These are phyloP conservation scores for Eueremaeus valkanovi DNA, from an alignment of 2,888 invertebrate species.

Conservation along the genomic window DNA sequence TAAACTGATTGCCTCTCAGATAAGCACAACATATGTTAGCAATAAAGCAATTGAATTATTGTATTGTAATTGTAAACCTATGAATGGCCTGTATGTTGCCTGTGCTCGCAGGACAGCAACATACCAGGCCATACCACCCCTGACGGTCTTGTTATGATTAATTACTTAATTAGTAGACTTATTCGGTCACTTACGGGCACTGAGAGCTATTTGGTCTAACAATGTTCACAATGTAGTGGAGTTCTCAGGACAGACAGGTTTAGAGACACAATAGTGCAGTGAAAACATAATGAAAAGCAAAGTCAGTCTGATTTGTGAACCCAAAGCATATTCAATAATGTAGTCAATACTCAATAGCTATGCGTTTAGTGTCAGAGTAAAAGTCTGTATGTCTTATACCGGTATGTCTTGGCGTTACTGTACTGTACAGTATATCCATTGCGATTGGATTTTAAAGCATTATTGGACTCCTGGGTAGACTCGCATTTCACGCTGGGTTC, in stretches of 20 bases:
- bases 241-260: no score
- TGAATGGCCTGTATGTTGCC: neutral
- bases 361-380: neutral
- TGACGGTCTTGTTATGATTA: slow-evolving; percentile 23
- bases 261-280: neutral
- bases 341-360: neutral
- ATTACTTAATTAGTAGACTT: slow-evolving; percentile 32
- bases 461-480: slow-evolving; percentile 14
- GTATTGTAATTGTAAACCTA: slow-evolving; percentile 13
- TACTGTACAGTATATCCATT: neutral
- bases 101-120: no score
- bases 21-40: slow-evolving; percentile 23
- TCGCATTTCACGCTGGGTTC: slow-evolving; percentile 17
- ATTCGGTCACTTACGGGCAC: slow-evolving; percentile 19
- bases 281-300: neutral
- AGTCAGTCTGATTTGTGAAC: neutral
- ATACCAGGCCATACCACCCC: slow-evolving; percentile 10
- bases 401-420: no score
- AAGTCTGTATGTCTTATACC: no score
- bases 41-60: slow-evolving; percentile 29
- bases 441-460: slow-evolving; percentile 28
- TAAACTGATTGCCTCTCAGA: slow-evolving; percentile 22
- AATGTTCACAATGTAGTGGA: no score
- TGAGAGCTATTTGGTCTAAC: neutral
- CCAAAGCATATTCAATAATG: neutral